Base-by-base conservation (phyloP, 2,888 invertebrate genomes). In the Taenaris catops region DNA sequence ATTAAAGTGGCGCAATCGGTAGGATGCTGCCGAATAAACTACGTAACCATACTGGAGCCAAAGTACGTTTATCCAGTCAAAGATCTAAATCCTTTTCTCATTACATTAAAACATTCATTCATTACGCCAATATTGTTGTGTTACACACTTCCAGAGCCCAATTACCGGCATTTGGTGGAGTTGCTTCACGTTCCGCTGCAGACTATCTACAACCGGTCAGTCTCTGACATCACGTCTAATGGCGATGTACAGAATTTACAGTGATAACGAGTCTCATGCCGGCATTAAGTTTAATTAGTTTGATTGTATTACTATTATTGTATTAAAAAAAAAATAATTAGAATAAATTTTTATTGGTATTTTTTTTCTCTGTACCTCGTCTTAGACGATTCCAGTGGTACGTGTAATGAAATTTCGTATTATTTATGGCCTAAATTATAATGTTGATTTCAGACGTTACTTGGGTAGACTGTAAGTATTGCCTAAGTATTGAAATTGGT, bases 101-200 rank as follows among this genome's bases (percentile, higher is more conserved):
- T n/a, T n/a, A n/a, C n/a, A n/a, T n/a, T n/a, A n/a, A n/a, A n/a
- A n/a, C n/a, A n/a, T n/a, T n/a, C n/a, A n/a, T n/a, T n/a, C n/a
- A n/a, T n/a, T n/a, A n/a, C n/a, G n/a, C n/a, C n/a, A n/a, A n/a
- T n/a, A n/a, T n/a, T n/a, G n/a, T n/a, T n/a, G n/a, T n/a, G n/a
- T n/a, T n/a, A n/a, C n/a, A n/a, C n/a, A 6, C 36, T 40, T 28
- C 7, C 88, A 96, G 96, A 96, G 75, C 91, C 93, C 34, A 91
- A 94, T 75, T 95, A 93, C 68, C 91, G 94, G 50, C 91, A 94
- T 78, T 88, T 96, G 58, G 91, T 96, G 55, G 96, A 96, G 80
- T 78, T 96, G 41, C 89, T 96, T 25, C 96, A 96, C 67, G 94
- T 96, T 51, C 96, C 96, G 24, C 84, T 96, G 52, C 95, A 96